phyloP scores from a whole-genome alignment of 2,888 invertebrate genomes.

The Hybos culiciformis region DNA sequence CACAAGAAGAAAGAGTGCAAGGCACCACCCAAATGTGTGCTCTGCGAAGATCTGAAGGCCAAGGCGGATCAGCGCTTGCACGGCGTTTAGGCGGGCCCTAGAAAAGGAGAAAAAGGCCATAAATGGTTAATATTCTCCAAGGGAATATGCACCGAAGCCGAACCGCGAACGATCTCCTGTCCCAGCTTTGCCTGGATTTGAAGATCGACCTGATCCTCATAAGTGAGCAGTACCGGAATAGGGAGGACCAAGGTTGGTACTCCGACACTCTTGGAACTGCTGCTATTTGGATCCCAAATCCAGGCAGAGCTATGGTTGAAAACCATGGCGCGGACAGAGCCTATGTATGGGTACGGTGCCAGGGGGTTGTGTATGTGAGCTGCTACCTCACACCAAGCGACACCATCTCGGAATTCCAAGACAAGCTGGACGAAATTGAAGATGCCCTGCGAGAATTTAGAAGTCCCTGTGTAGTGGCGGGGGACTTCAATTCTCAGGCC shows the following conservation, averaged over 20 bases:
- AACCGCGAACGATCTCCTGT: not conserved
- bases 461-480: not conserved
- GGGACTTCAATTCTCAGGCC: conserved; percentile 8
- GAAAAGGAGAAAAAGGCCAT: not conserved
- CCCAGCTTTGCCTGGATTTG: not conserved
- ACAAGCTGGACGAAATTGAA: not conserved
- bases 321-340: not conserved
- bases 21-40: not conserved
- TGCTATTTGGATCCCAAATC: not conserved
- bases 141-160: not conserved
- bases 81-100: not conserved
- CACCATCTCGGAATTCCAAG: not conserved
- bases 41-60: not conserved
- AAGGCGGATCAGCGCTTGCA: not conserved
- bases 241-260: not conserved
- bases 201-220: not conserved
- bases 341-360: not conserved
- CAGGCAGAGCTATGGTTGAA: not conserved
- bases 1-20: not conserved
- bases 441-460: not conserved
- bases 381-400: not conserved
- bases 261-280: not conserved
- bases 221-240: not conserved
- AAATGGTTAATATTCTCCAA: not conserved
- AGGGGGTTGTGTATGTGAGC: not conserved